A percentile compares a stretch with the other conserved stretches of the same genome.
Evolutionary conservation across 2,113 vertebrate genomes (phyloP).

Genomic region (Rhea pennata): DNA sequence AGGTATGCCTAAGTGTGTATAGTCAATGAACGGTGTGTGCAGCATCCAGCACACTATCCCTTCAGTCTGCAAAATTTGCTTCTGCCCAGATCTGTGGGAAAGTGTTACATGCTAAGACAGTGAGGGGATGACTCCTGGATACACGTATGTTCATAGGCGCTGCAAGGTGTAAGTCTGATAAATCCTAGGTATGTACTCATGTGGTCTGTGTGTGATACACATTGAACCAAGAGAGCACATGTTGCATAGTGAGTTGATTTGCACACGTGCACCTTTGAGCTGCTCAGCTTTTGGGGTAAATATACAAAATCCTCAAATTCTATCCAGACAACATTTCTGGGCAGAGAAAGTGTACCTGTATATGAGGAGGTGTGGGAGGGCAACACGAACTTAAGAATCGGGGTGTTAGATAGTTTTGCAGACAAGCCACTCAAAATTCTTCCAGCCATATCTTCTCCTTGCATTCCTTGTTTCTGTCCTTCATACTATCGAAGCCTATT

Average conservation of each 20-base stretch:
- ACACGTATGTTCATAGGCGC: not conserved
- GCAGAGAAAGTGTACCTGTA: fast-evolving
- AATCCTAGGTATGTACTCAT: too few relatives aligned
- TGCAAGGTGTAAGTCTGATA: fast-evolving
- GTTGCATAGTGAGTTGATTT: not conserved
- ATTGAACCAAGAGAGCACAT: not conserved
- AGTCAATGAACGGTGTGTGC: fast-evolving
- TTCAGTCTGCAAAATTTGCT: not conserved
- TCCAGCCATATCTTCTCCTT: not conserved
- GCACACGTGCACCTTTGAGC: not conserved
- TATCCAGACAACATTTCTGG: not conserved
- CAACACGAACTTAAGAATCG: not conserved
- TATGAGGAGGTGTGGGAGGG: too few relatives aligned
- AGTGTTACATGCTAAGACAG: not conserved
- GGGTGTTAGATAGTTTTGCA: not conserved
- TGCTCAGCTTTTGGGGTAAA: not conserved
- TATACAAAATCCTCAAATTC: not conserved
- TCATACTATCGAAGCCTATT: not conserved
- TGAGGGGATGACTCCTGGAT: not conserved
- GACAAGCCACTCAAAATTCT: not conserved
- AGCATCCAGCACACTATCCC: not conserved
- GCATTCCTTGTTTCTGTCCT: not conserved
- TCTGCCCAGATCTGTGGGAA: not conserved
- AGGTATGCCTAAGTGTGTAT: not conserved
- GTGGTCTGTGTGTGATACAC: fast-evolving